phyloP scores from a whole-genome alignment of 1,140 invertebrate species.

The Holotrichia oblita region DNA sequence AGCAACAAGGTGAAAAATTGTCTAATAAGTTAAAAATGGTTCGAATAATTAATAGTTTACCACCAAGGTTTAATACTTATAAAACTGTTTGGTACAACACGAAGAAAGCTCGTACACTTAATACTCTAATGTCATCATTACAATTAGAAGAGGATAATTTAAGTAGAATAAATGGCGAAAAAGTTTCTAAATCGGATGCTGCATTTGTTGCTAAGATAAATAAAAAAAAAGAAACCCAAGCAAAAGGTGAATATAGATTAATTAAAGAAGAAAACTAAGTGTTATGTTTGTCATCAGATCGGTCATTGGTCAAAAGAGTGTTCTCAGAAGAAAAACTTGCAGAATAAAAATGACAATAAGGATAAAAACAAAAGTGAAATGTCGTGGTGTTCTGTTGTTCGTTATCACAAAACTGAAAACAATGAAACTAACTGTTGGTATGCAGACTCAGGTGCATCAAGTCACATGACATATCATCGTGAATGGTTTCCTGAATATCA shows the following conservation, averaged over 20 bases:
- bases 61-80: neutral
- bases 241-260: slow-evolving; percentile 5
- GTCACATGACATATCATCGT: too few relatives aligned
- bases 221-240: too few relatives aligned
- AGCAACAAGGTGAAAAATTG: neutral
- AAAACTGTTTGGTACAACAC: slow-evolving; percentile 23
- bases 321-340: slow-evolving; percentile 6
- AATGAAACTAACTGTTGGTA: too few relatives aligned
- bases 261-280: slow-evolving; percentile 24
- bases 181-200: too few relatives aligned
- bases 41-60: too few relatives aligned
- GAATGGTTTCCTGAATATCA: too few relatives aligned
- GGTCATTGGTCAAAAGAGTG: slow-evolving; percentile 16
- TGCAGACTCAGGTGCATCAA: too few relatives aligned
- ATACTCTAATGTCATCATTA: slow-evolving; percentile 15
- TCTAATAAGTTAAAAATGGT: too few relatives aligned
- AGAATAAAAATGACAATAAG: neutral
- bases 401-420: too few relatives aligned
- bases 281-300: neutral
- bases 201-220: too few relatives aligned
- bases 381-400: too few relatives aligned
- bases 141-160: slow-evolving; percentile 10
- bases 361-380: too few relatives aligned
- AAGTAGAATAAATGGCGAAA: neutral
- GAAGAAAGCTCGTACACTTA: neutral